Base-by-base conservation (phyloP, 2,113 vertebrate species). In the Varanus salvator region DNA sequence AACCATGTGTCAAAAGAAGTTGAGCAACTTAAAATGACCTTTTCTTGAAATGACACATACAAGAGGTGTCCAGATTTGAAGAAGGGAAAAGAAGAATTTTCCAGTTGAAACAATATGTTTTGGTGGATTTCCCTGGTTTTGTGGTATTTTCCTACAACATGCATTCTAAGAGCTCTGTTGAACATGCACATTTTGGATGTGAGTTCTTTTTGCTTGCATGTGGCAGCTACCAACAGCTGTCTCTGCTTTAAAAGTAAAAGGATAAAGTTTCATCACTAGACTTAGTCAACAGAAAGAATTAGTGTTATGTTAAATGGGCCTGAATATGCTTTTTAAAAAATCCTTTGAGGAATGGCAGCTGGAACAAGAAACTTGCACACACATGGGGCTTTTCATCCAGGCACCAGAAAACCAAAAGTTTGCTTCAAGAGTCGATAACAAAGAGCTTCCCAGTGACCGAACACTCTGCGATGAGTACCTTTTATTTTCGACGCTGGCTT, bases 141-240 rank as follows among this genome's bases (percentile, higher is more conserved):
- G 97, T 95, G 97, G 97, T 97, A 97, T 97, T 89, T 75, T 97
- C 94, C 95, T 95, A 94, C 94, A 97, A 95, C 93, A 95, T 97
- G 94, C 90, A 93, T 95, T 95, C 93, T 91, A 96, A 96, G 96
- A 92, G 84, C 91, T 93, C 90, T 95, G 96, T 95, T 93, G 95
- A 97, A 96, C 97, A 97, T 94, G 97, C 96, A 91, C 97, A 94
- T 97, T 97, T 97, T 97, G 97, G 97, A 96, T 96, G 75, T 7
- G 0, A 90, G 88, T 66, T 90, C 97, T 98, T 98, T 98, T 98
- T 98, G 97, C 97, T 96, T 98, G 97, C 97, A 96, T 96, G 97
- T 96, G 98, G 97, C 98, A 98, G 97, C 97, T 98, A 97, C 96
- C 97, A 97, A 97, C 98, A 98, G 98, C 98, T 98, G 98, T 97